Base-by-base conservation (phyloP, 92 coral and sea anemone genomes). In the Palythoa caribaeorum region DNA sequence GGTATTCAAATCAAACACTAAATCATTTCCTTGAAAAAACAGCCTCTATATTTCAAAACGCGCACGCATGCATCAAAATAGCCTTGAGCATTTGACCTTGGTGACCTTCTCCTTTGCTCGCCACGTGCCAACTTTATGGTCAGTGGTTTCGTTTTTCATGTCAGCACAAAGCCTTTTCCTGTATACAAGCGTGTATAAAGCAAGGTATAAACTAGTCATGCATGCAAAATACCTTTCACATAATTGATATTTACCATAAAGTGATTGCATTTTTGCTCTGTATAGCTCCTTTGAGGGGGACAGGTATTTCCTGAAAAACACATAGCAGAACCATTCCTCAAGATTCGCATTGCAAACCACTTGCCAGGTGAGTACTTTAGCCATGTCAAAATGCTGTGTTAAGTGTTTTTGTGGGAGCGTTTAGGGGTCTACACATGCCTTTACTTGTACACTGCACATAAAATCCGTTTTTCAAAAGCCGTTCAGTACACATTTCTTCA, bases 51-150 rank as follows among this genome's bases (percentile, higher is more conserved):
- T 44, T 44, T 3, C 50, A 5, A 5, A 3, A 44, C 7, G 50
- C 50, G 50, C 50, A 51, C 80, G 83, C 83, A 54, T 35, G 68
- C 83, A 50, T 54, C 21, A 54, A 28, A 16, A 21, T 36, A 13
- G 68, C 83, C 83, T 77, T 52, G 68, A 2, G 83, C 83, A 35
- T 77, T 53, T 77, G 68, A 77, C 83, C 83, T 77, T 28, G 50
- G 44, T 21, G 83, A 77, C 83, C 83, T 77, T 13, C 28, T 53
- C 83, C 47, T 35, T 19, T 77, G 65, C n/a, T 44, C 66, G 66
- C 83, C 83, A 77, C 83, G 83, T 77, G 83, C 83, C 83, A 53
- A 35, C 68, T 52, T 77, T 53, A 65, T 77, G 83, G 83, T 28
- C 40, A 54, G 63, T 11, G 66, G 69, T 77, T 77, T 77, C 83